Evolutionary conservation across 2,113 vertebrate species (phyloP).

Genomic region (Sakesphorus luctuosus): DNA sequence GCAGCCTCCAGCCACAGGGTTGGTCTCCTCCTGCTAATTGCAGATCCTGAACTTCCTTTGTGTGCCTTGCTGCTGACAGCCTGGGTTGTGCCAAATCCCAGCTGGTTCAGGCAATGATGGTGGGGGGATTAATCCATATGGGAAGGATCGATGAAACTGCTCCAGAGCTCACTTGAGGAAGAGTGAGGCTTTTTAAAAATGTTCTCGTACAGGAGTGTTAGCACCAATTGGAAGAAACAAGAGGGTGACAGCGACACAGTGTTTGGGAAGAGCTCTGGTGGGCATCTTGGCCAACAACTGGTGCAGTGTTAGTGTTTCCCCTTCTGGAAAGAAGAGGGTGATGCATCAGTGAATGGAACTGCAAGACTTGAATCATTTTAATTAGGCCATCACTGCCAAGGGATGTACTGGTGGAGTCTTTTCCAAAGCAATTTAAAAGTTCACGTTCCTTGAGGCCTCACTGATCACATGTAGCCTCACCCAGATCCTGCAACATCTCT

Average conservation of each 20-base stretch:
- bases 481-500: accelerated
- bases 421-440: background rate
- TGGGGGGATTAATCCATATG: accelerated
- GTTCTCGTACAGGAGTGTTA: background rate
- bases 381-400: background rate
- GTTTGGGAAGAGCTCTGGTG: background rate
- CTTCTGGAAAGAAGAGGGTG: background rate
- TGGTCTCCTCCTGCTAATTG: background rate
- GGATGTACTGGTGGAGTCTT: background rate
- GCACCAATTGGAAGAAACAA: background rate
- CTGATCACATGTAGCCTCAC: accelerated
- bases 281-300: accelerated
- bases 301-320: background rate
- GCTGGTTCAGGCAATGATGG: background rate
- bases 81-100: background rate
- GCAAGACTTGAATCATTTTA: background rate
- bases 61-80: background rate
- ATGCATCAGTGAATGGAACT: background rate
- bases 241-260: background rate
- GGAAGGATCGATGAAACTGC: background rate
- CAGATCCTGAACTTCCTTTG: background rate
- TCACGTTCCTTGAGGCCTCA: background rate
- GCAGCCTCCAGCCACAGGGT: background rate
- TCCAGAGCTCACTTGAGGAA: background rate
- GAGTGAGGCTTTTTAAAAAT: background rate